These are phyloP conservation scores for Charanyca ferruginea DNA, from an alignment of 2,888 invertebrate species.

Conservation along the genomic window DNA sequence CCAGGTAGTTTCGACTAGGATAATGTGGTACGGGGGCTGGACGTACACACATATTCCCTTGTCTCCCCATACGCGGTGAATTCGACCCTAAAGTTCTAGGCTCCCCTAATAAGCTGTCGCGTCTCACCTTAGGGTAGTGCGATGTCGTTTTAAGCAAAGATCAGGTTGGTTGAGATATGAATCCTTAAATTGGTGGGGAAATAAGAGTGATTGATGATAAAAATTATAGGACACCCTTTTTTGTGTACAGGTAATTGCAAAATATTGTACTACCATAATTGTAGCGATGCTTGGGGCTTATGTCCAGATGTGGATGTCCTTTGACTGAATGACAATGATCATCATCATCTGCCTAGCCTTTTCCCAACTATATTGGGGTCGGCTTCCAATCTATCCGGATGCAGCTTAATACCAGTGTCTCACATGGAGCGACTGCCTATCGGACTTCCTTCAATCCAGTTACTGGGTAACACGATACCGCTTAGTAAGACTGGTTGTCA, in stretches of 20 bases:
- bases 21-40: slow-evolving; percentile 74
- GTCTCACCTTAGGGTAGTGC: slow-evolving; percentile 86
- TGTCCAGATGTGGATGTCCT: no score
- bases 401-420: no score
- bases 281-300: background rate
- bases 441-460: no score
- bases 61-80: slow-evolving; percentile 82
- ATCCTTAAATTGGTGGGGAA: slow-evolving; percentile 19
- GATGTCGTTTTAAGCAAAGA: slow-evolving; percentile 74
- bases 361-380: no score
- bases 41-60: slow-evolving; percentile 84
- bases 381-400: no score
- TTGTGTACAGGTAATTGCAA: background rate
- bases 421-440: no score
- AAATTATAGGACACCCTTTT: background rate
- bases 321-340: background rate
- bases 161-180: slow-evolving; percentile 47
- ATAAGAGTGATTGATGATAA: slow-evolving; percentile 15
- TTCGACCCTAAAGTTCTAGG: slow-evolving; percentile 89
- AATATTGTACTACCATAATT: background rate
- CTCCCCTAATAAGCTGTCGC: slow-evolving; percentile 89
- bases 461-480: no score
- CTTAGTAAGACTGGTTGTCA: no score
- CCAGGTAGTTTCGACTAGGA: slow-evolving; percentile 64
- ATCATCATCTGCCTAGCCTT: no score